Percentiles rank a stretch among this genome's conserved stretches.
Evolutionary conservation across 2,888 invertebrate species (phyloP).

Genomic region (Rhagium mordax): DNA sequence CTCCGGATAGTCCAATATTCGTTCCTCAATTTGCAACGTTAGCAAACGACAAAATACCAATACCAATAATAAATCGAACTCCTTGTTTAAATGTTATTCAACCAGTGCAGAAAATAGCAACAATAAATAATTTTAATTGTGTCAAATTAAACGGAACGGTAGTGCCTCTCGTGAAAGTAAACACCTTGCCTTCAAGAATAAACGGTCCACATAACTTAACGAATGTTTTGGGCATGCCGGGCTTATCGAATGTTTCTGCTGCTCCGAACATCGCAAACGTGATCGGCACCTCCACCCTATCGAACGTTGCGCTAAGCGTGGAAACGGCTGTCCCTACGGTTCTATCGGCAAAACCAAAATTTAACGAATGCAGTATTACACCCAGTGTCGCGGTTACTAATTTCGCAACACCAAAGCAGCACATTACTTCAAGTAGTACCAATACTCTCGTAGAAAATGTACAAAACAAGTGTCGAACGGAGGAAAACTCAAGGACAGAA

Average conservation of each 20-base stretch:
- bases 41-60: slow-evolving; percentile 63
- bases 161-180: slow-evolving; percentile 70
- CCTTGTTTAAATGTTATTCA: slow-evolving; percentile 67
- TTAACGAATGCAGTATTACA: slow-evolving; percentile 45
- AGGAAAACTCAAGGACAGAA: slow-evolving; percentile 48
- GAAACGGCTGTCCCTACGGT: slow-evolving; percentile 68
- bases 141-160: slow-evolving; percentile 69
- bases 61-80: slow-evolving; percentile 65
- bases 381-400: slow-evolving; percentile 42
- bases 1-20: slow-evolving; percentile 64
- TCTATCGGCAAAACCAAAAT: slow-evolving; percentile 63
- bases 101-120: slow-evolving; percentile 65
- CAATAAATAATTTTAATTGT: slow-evolving; percentile 67
- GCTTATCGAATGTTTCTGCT: slow-evolving; percentile 13
- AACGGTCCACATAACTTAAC: slow-evolving; percentile 54
- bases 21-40: slow-evolving; percentile 67
- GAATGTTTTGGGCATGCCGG: slow-evolving; percentile 21
- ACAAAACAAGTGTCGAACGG: slow-evolving; percentile 47
- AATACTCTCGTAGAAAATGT: slow-evolving; percentile 50
- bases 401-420: slow-evolving; percentile 47
- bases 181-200: slow-evolving; percentile 65
- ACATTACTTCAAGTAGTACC: slow-evolving; percentile 38
- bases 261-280: slow-evolving; percentile 11
- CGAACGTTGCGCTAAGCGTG: slow-evolving; percentile 58
- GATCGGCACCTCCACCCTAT: slow-evolving; percentile 22